These are phyloP conservation scores for Lepisosteus osseus DNA, from an alignment of 2,113 vertebrate genomes.

Conservation along the genomic window DNA sequence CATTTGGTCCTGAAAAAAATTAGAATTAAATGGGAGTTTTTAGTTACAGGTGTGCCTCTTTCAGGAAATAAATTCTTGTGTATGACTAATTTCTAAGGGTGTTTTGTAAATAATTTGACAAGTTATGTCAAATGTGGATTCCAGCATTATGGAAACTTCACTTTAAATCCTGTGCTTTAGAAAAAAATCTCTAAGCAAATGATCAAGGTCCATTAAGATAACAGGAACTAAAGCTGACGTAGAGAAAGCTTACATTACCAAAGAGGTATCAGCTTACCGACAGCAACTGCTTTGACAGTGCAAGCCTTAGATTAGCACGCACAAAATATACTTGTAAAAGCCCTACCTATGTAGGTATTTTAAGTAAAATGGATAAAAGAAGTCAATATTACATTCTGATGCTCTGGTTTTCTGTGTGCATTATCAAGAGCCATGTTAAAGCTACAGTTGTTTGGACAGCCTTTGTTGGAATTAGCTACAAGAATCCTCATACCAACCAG, in stretches of 20 bases:
- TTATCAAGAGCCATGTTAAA: not conserved
- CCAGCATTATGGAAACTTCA: no score
- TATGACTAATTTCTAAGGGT: no score
- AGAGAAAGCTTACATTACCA: constrained; percentile 40
- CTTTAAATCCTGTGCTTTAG: not conserved
- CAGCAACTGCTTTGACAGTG: not conserved
- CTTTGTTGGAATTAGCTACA: constrained; percentile 4
- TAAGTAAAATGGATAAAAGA: constrained; percentile 9
- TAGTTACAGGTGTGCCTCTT: no score
- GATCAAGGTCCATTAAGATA: constrained; percentile 36
- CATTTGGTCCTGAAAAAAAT: no score
- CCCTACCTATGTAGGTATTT: not conserved
- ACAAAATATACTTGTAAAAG: not conserved
- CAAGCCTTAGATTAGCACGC: not conserved
- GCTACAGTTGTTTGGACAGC: constrained; percentile 8
- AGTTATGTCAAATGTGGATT: no score
- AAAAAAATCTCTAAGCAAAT: constrained; percentile 1
- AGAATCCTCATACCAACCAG: not conserved
- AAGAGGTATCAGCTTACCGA: constrained; percentile 21
- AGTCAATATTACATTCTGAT: not conserved
- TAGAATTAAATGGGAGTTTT: no score
- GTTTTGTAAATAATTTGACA: no score
- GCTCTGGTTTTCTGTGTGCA: constrained; percentile 2
- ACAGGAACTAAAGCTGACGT: constrained; percentile 46
- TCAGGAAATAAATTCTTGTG: no score